These are phyloP conservation scores for Fissipunctia ypsillon DNA, from an alignment of 2,888 invertebrate genomes.

Conservation along the genomic window DNA sequence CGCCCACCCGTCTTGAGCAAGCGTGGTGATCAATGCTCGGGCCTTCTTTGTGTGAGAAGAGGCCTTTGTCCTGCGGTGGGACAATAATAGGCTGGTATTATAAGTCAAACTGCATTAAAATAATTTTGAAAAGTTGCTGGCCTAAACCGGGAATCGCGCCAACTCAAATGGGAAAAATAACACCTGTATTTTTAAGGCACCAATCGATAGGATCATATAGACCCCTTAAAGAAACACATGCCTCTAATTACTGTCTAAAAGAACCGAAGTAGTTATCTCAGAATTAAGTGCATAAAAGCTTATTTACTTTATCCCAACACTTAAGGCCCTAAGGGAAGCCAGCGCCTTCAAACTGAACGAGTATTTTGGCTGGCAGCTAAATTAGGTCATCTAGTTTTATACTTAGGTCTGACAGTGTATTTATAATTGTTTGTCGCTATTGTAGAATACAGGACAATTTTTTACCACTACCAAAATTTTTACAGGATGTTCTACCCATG, in stretches of 20 bases:
- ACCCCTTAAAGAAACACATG: background rate
- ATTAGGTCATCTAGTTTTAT: conserved; percentile 7
- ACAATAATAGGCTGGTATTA: too few species aligned
- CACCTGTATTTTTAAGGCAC: background rate
- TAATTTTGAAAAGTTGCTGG: background rate
- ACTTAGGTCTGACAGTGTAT: background rate
- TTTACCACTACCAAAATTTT: too few species aligned
- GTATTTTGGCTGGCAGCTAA: conserved; percentile 21
- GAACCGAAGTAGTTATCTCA: background rate
- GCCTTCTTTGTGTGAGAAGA: background rate
- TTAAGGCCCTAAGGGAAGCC: background rate
- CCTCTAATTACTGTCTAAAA: background rate
- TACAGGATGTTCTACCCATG: too few species aligned
- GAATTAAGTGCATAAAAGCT: background rate
- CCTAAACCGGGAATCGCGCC: background rate
- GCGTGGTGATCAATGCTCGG: background rate
- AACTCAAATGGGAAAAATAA: background rate
- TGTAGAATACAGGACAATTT: too few species aligned
- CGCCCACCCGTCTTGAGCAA: background rate
- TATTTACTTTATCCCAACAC: background rate
- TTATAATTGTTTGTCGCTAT: too few species aligned
- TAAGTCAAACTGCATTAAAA: too few species aligned
- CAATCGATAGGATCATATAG: background rate
- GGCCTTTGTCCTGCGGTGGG: too few species aligned
- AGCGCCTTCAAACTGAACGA: background rate